phyloP scores from a whole-genome alignment of 2,888 invertebrate species.

The Troglohyphantes excavatus region DNA sequence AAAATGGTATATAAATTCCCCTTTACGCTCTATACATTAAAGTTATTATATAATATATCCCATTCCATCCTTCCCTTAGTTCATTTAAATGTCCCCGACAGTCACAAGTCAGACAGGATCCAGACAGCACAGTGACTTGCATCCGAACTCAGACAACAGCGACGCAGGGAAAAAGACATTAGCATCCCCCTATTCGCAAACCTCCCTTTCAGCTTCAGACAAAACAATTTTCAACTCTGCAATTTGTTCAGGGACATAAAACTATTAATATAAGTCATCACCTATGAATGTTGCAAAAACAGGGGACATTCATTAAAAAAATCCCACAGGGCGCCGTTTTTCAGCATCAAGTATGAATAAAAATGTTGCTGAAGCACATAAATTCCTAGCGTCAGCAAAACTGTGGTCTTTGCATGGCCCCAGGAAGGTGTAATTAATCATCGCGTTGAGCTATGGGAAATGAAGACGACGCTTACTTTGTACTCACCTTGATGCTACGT shows the following conservation, averaged over 20 bases:
- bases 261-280: slow-evolving; percentile 22
- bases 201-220: too few relatives aligned
- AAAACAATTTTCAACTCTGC: too few relatives aligned
- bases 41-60: too few relatives aligned
- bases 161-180: too few relatives aligned
- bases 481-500: slow-evolving; percentile 19
- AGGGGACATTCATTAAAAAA: slow-evolving; percentile 7
- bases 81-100: too few relatives aligned
- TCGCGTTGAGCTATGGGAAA: slow-evolving; percentile 21
- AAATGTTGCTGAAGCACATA: not conserved
- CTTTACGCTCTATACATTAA: too few relatives aligned
- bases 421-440: slow-evolving; percentile 43
- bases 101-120: too few relatives aligned
- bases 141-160: too few relatives aligned
- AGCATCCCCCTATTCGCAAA: too few relatives aligned
- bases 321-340: slow-evolving; percentile 19
- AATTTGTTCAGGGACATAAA: not conserved
- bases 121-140: too few relatives aligned
- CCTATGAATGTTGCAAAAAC: slow-evolving; percentile 11
- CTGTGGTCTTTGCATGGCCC: slow-evolving; percentile 14
- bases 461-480: slow-evolving; percentile 29
- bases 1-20: too few relatives aligned
- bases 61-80: too few relatives aligned
- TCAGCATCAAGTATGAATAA: slow-evolving; percentile 53
- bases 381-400: not conserved